A percentile compares a stretch with the other conserved stretches of the same genome.
Conservation (phyloP, 2,888 invertebrate genomes). For the Andrena praecox region DNA sequence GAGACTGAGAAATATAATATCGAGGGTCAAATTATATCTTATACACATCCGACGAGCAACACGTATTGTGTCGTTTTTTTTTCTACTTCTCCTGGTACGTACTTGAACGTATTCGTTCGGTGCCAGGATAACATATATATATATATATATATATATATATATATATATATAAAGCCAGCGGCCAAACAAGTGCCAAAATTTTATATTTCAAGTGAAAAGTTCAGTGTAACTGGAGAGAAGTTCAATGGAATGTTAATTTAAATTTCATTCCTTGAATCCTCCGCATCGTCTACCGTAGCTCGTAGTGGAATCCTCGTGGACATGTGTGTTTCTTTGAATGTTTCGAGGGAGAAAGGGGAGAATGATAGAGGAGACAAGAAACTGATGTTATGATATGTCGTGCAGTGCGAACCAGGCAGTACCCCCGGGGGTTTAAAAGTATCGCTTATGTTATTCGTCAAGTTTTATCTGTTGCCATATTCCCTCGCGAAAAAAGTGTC, state of each 20-base stretch:
- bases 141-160: no score
- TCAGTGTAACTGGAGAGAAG: background rate
- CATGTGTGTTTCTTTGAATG: background rate
- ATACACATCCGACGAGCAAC: background rate
- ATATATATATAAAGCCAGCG: constrained; percentile 1
- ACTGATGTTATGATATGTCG: background rate
- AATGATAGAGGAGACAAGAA: background rate
- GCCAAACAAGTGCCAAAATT: constrained; percentile 53
- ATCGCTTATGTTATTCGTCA: background rate
- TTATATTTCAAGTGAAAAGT: constrained; percentile 1
- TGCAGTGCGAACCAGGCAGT: no score
- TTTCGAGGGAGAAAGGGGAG: constrained; percentile 41
- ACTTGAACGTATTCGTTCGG: background rate
- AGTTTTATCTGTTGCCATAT: constrained; percentile 3
- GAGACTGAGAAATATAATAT: background rate
- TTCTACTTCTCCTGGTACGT: background rate
- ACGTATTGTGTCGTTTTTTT: constrained; percentile 7
- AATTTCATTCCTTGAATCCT: constrained; percentile 21
- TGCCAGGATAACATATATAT: background rate
- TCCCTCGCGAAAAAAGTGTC: background rate
- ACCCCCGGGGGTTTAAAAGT: background rate
- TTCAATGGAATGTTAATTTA: constrained; percentile 9
- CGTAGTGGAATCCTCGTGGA: background rate
- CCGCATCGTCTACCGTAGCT: constrained; percentile 24
- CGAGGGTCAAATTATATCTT: no score